Evolutionary conservation across 2,113 vertebrate species (phyloP), one percentile per base, ranked within the genome.

Genomic region (Platysteira castanea): DNA sequence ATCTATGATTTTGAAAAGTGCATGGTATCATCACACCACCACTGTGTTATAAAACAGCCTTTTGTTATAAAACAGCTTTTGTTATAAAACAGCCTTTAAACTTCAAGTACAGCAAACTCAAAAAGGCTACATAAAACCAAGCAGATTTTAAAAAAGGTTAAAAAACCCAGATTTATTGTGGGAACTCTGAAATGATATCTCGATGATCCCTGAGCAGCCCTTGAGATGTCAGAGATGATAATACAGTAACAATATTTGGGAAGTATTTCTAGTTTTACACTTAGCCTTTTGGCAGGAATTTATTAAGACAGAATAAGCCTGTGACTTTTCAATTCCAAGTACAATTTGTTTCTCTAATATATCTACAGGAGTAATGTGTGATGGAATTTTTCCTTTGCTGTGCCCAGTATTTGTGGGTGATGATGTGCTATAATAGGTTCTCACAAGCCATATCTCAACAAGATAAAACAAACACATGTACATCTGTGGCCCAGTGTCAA

Each of bases 291-390:
- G 99, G 98, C 99, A 99, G 99, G 97, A 98, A 99, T 99, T 99
- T 99, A 99, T 99, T 99, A 99, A 99, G 99, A 99, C 97, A 98
- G 99, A 99, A 99, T 99, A 99, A 99, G 98, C 98, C 97, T 98
- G 98, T 99, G 99, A 99, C 99, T 99, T 99, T 99, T 99, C 99
- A 99, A 99, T 99, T 99, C 98, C 98, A 97, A 98, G 98, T 99
- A 99, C 99, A 99, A 99, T 99, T 99, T 99, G 99, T 99, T 99
- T 99, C 99, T 98, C 98, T 99, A 99, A 99, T 99, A 98, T 98
- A 99, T 99, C 98, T 98, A 94, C 96, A 80, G 98, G 97, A 98
- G 98, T 98, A 99, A 99, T 98, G 98, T 98, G 98, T 99, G 99
- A 99, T 99, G 98, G 99, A 99, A 99, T 99, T 98, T 98, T 99